Conservation (phyloP, 1,140 invertebrate genomes). For the Artemia franciscana region DNA sequence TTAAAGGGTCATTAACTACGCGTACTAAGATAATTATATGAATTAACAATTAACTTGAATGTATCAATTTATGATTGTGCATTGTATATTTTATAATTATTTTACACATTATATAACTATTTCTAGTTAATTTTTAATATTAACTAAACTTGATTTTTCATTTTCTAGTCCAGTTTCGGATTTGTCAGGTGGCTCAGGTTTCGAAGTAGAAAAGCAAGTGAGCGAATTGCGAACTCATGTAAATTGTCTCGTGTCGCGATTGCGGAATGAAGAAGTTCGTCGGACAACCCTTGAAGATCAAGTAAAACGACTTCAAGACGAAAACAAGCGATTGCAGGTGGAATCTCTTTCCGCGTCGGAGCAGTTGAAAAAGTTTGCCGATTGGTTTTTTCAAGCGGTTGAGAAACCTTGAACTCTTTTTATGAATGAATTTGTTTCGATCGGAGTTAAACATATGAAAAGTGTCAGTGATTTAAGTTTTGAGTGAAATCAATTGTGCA, state of each 20-base stretch:
- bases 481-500: no score
- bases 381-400: constrained; percentile 78
- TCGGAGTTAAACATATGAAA: no score
- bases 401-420: constrained; percentile 30
- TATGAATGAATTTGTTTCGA: not conserved
- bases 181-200: not conserved
- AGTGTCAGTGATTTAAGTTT: no score
- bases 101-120: no score
- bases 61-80: no score
- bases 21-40: no score
- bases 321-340: constrained; percentile 62
- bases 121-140: no score
- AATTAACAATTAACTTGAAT: no score
- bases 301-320: constrained; percentile 47
- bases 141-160: no score
- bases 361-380: constrained; percentile 66
- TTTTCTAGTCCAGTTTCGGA: not conserved
- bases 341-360: constrained; percentile 67
- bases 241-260: constrained; percentile 33
- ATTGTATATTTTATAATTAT: no score
- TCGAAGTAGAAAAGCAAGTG: constrained; percentile 10
- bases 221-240: constrained; percentile 32
- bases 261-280: constrained; percentile 33
- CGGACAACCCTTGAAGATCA: constrained; percentile 35
- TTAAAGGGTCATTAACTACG: no score